Base-by-base conservation (phyloP, 2,888 invertebrate genomes). In the Parnassius smintheus region DNA sequence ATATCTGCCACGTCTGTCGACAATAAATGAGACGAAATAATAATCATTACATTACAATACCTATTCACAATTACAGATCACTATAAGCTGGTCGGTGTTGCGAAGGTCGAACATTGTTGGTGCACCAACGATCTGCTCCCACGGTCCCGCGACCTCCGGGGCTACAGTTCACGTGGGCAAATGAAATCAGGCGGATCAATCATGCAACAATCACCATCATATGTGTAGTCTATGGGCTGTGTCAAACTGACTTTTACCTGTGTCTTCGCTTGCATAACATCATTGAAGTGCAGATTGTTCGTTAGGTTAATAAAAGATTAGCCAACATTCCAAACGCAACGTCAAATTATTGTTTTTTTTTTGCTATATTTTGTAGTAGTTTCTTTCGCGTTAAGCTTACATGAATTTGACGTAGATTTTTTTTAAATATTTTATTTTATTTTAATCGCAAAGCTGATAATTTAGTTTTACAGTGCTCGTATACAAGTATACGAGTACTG, bases 121-220 rank as follows among this genome's bases (percentile, higher is more conserved):
- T 68, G 65, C 65, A 61, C 48, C 57, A 52, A 51, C 48, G 61
- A 52, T 60, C 65, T 65, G 70, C 68, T 77, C 77, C 74, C 76
- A 76, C 77, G 77, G 69, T 72, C 74, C 71, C 70, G 65, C 77
- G 79, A 76, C 77, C 77, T 70, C 66, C 65, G 66, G 66, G 68
- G 58, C 67, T 52, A 57, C 58, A 65, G 77, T 73, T 77, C 78
- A 74, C 71, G 72, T 75, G 74, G 72, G 75, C 77, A 75, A 77
- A 78, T 77, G 75, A 75, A 78, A 78, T 79, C 78, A 75, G 75
- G 73, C 72, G 76, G 74, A 79, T 80, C 80, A 78, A 79, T 80
- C 79, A 78, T 67, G 63, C 65, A 65, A 64, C 62, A 65, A 66
- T 66, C 61, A 65, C 65, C 55, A 56, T 65, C 61, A 59, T 59